A percentile compares a stretch with the other conserved stretches of the same genome.
Conservation (phyloP, 2,888 invertebrate genomes). For the Pyrrhosoma nymphula region DNA sequence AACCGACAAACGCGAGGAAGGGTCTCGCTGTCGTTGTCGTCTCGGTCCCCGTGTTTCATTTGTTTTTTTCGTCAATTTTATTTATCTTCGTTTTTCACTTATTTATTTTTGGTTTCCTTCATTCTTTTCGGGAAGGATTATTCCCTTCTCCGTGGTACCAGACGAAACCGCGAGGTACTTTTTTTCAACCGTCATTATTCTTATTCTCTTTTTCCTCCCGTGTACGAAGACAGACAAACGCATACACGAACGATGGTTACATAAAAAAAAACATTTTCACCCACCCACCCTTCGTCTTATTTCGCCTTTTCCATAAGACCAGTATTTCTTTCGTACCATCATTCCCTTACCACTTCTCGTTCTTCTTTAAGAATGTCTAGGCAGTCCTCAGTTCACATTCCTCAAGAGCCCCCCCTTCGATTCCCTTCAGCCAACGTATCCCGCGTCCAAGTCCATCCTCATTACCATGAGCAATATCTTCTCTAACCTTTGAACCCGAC, state of each 20-base stretch:
- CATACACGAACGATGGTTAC: background rate
- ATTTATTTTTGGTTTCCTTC: background rate
- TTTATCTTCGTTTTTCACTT: background rate
- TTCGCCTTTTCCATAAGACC: slow-evolving; percentile 9
- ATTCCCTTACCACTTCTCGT: background rate
- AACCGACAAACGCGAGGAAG: slow-evolving; percentile 19
- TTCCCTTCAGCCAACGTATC: background rate
- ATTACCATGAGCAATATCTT: slow-evolving; percentile 52
- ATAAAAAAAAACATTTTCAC: background rate
- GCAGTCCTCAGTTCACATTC: background rate
- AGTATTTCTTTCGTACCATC: slow-evolving; percentile 4
- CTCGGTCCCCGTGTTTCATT: background rate
- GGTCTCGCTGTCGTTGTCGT: slow-evolving; percentile 21
- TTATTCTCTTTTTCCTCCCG: background rate
- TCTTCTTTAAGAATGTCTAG: background rate
- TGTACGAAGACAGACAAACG: background rate
- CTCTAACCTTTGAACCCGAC: background rate
- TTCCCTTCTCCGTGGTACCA: background rate
- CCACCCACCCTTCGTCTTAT: background rate
- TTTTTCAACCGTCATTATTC: background rate
- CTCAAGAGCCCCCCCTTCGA: background rate
- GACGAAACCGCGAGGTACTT: background rate
- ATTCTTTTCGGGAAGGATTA: background rate
- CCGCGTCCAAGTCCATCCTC: background rate
- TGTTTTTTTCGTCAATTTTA: background rate